These are phyloP conservation scores for Asarcornis scutulata DNA, from an alignment of 2,113 vertebrate species.

Conservation along the genomic window DNA sequence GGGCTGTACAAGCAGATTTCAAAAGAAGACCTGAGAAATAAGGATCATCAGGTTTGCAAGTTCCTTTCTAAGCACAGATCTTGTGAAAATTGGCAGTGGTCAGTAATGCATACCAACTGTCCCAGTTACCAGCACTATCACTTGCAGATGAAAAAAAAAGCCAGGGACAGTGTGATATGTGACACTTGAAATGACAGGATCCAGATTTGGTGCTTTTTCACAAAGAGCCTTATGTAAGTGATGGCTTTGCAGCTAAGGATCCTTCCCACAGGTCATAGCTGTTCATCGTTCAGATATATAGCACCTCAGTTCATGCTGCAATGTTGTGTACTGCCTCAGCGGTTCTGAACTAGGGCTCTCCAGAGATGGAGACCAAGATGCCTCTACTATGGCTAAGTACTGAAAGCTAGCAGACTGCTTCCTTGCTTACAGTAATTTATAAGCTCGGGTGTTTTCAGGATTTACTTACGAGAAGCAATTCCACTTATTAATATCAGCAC, in stretches of 20 bases:
- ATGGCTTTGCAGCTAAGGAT: not conserved
- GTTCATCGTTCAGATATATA: not conserved
- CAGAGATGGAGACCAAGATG: not conserved
- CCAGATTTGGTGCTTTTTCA: not conserved
- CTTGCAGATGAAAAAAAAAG: not conserved
- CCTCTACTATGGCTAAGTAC: not conserved
- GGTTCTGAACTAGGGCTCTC: conserved; percentile 3
- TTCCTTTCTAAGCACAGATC: not conserved
- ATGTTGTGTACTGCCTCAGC: not conserved
- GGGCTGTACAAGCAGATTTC: not conserved
- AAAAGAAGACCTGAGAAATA: not conserved
- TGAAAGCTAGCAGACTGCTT: not conserved
- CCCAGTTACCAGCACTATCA: not conserved
- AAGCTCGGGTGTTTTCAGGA: conserved; percentile 18
- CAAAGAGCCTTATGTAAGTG: not conserved
- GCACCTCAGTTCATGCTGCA: not conserved
- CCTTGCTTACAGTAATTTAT: conserved; percentile 14
- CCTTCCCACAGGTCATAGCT: not conserved
- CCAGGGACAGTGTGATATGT: not conserved
- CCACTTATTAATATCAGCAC: not conserved
- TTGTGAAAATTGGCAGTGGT: not conserved
- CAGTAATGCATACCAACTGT: not conserved
- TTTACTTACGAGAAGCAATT: conserved; percentile 41
- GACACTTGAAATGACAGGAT: not conserved
- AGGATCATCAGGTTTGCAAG: not conserved